Conservation (phyloP, 53 echinoderm and acorn worm genomes). For the Zoroaster sp. region DNA sequence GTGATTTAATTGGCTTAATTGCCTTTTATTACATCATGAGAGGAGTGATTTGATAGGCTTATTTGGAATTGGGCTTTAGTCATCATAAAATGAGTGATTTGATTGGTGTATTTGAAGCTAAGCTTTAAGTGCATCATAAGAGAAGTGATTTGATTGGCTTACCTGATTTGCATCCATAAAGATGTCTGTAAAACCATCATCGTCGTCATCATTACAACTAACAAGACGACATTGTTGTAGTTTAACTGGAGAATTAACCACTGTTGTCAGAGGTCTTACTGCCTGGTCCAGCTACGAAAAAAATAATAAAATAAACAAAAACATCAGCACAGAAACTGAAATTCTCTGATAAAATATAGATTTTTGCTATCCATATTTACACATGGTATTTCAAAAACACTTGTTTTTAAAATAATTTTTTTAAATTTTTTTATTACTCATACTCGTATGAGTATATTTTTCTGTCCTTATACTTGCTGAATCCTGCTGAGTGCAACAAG, state of each 20-base stretch:
- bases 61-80: too few relatives aligned
- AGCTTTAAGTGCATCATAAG: neutral
- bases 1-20: neutral
- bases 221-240: conserved; percentile 75
- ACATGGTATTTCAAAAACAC: neutral
- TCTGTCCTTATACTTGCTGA: too few relatives aligned
- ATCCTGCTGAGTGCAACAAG: too few relatives aligned
- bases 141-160: neutral
- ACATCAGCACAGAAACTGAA: neutral
- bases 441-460: too few relatives aligned
- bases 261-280: conserved; percentile 23
- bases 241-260: conserved; percentile 70
- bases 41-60: neutral
- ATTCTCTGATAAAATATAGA: neutral
- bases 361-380: neutral
- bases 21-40: neutral
- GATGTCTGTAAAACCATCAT: conserved; percentile 89
- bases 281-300: conserved; percentile 30
- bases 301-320: neutral
- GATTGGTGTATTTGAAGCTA: neutral
- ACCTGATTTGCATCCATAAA: conserved; percentile 87
- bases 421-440: neutral
- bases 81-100: too few relatives aligned
- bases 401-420: neutral
- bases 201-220: conserved; percentile 78